Conservation (phyloP, 2,113 vertebrate genomes). For the Hirundichthys speculiger region DNA sequence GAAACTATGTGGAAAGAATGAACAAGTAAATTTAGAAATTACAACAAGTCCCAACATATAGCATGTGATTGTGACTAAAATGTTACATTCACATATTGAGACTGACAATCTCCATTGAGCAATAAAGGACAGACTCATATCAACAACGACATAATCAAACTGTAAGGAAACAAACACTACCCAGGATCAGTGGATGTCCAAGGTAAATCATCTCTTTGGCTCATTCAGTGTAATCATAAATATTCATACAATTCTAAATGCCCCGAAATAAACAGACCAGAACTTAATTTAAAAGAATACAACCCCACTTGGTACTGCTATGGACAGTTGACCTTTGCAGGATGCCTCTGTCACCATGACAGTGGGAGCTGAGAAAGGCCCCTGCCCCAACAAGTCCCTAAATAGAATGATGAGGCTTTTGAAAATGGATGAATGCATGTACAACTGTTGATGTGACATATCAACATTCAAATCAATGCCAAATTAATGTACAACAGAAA, state of each 20-base stretch:
- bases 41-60: constrained; percentile 1
- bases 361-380: too few relatives aligned
- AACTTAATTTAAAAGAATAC: constrained; percentile 3
- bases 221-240: constrained; percentile 20
- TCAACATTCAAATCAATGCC: constrained; percentile 3
- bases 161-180: constrained; percentile 23
- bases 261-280: constrained; percentile 9
- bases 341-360: too few relatives aligned
- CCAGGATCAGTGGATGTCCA: constrained; percentile 26
- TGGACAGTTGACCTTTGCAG: too few relatives aligned
- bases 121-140: constrained; percentile 15
- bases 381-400: too few relatives aligned
- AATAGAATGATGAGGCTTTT: too few relatives aligned
- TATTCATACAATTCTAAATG: constrained; percentile 18
- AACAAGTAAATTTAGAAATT: background rate
- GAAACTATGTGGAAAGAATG: background rate
- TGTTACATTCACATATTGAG: constrained; percentile 2
- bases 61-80: constrained; percentile 16
- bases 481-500: background rate
- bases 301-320: too few relatives aligned
- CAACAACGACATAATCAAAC: constrained; percentile 5
- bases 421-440: too few relatives aligned
- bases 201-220: constrained; percentile 59
- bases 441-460: background rate
- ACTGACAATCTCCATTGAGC: constrained; percentile 19